Conservation (phyloP, 1,140 invertebrate genomes). For the Drosophila chauvacae region DNA sequence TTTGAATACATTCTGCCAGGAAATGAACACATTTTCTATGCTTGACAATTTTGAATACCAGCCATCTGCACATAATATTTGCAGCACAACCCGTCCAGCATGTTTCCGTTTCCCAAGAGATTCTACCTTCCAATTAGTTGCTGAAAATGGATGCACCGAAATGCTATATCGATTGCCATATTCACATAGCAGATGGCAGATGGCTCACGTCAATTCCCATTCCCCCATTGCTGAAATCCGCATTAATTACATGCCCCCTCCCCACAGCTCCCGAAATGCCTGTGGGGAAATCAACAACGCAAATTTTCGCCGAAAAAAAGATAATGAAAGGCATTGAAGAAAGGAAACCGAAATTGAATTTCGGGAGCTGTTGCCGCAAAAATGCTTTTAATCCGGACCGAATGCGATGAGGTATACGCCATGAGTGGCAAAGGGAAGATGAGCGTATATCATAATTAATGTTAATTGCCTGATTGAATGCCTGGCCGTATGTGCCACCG, state of each 20-base stretch:
- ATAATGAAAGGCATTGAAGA: conserved; percentile 34
- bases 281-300: conserved; percentile 64
- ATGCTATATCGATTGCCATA: conserved; percentile 60
- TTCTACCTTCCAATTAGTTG: conserved; percentile 54
- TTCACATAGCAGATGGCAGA: conserved; percentile 33
- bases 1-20: neutral
- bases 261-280: neutral
- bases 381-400: conserved; percentile 54
- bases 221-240: conserved; percentile 17
- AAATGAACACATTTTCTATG: neutral
- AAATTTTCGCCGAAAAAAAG: conserved; percentile 45
- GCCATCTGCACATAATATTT: conserved; percentile 25
- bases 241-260: conserved; percentile 60
- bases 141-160: conserved; percentile 48
- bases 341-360: conserved; percentile 48
- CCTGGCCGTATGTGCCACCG: conserved; percentile 2
- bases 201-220: conserved; percentile 34
- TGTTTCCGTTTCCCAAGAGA: conserved; percentile 7
- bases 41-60: conserved; percentile 11
- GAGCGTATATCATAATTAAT: conserved; percentile 68
- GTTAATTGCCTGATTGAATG: conserved; percentile 78
- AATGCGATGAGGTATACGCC: conserved; percentile 58
- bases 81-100: conserved; percentile 2
- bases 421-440: conserved; percentile 30
- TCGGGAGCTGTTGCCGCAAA: conserved; percentile 38